Conservation (phyloP, 2,888 invertebrate genomes). For the Odontocolon sp. region DNA sequence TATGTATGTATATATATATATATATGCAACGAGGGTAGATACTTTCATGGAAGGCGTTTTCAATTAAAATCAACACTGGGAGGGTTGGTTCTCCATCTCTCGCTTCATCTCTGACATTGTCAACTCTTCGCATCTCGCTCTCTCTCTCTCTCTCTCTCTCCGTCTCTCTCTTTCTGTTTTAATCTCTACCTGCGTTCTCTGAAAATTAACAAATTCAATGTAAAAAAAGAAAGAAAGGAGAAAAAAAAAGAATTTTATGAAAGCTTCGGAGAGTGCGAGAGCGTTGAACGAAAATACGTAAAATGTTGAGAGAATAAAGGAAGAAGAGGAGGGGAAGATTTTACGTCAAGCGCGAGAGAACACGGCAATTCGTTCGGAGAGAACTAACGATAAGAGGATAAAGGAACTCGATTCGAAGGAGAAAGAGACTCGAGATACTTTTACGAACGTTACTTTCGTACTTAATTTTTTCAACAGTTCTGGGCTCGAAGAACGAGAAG, state of each 20-base stretch:
- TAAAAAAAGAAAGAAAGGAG: constrained; percentile 27
- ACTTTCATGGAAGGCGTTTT: constrained; percentile 75
- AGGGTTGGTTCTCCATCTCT: constrained; percentile 56
- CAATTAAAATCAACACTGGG: constrained; percentile 76
- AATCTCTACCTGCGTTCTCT: constrained; percentile 28
- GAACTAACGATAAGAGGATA: constrained; percentile 71
- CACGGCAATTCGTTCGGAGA: constrained; percentile 42
- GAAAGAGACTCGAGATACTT: constrained; percentile 29
- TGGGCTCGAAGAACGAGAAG: constrained; percentile 12
- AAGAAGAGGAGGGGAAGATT: constrained; percentile 22
- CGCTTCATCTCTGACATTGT: constrained; percentile 52
- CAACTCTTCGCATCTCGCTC: constrained; percentile 34
- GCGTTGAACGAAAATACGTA: constrained; percentile 36
- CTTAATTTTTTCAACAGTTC: constrained; percentile 48
- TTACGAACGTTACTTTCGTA: constrained; percentile 48
- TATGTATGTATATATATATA: constrained; percentile 32
- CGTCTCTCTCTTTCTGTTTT: neutral
- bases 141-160: constrained; percentile 48
- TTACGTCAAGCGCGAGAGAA: constrained; percentile 47
- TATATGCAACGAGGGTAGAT: constrained; percentile 49
- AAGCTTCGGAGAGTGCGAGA: neutral
- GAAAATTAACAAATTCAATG: constrained; percentile 65
- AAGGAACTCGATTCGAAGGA: constrained; percentile 70
- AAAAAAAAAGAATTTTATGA: constrained; percentile 5
- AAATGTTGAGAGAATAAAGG: neutral